Conservation (phyloP, 2,113 vertebrate genomes). For the Vulpes ferrilata region DNA sequence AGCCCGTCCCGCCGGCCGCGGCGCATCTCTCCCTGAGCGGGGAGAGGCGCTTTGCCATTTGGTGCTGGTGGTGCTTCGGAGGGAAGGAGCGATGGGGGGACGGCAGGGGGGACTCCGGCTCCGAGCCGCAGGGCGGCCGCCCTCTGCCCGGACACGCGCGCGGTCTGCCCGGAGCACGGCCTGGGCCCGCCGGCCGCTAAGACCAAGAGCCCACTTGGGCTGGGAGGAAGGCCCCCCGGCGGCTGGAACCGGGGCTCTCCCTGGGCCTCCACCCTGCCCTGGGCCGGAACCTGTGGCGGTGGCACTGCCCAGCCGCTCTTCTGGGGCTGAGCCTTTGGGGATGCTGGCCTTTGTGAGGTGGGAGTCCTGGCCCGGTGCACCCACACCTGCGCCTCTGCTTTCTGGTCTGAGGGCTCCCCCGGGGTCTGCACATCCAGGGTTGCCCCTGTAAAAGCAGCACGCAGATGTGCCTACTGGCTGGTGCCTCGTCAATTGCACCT, state of each 20-base stretch:
- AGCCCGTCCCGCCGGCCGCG: constrained; percentile 73
- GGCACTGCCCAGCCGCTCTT: neutral
- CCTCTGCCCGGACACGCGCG: neutral
- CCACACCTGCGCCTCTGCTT: neutral
- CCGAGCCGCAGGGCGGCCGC: constrained; percentile 49
- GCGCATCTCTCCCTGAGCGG: constrained; percentile 79
- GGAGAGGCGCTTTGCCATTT: constrained; percentile 91
- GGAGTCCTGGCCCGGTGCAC: neutral
- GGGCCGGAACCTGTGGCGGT: neutral
- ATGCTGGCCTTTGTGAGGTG: constrained; percentile 50
- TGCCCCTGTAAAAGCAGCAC: neutral
- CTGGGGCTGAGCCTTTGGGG: neutral
- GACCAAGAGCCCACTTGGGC: neutral
- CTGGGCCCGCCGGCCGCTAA: neutral
- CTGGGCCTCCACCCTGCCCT: neutral
- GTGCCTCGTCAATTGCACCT: neutral
- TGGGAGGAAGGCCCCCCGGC: neutral
- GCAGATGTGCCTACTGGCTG: neutral
- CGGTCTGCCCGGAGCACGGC: neutral
- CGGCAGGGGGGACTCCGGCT: constrained; percentile 90
- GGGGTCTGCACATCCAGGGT: neutral
- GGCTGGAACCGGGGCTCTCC: neutral
- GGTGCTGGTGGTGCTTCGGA: constrained; percentile 89
- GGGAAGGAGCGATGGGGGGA: constrained; percentile 89
- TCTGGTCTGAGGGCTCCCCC: neutral